Percentiles rank a stretch among this genome's conserved stretches.
These are phyloP conservation scores for Rhinolophus sinicus DNA, from an alignment of 2,113 vertebrate genomes.

Conservation along the genomic window DNA sequence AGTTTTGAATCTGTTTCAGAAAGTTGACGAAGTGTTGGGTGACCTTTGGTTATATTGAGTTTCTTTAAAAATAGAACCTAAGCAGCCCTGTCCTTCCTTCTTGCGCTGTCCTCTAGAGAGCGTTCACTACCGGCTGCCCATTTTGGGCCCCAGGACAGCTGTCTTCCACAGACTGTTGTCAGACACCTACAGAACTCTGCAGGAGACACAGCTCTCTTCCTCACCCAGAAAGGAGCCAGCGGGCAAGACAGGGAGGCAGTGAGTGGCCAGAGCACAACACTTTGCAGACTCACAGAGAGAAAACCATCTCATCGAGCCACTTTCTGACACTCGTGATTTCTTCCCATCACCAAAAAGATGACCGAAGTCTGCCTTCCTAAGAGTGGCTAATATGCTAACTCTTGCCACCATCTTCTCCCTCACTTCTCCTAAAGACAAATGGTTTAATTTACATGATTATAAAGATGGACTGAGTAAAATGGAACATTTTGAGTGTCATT, in stretches of 20 bases:
- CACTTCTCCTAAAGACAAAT: neutral
- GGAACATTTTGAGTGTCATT: neutral
- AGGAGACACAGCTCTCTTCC: neutral
- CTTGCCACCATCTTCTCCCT: neutral
- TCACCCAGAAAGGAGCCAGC: neutral
- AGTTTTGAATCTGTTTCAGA: conserved; percentile 13
- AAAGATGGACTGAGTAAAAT: neutral
- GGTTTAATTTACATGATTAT: neutral
- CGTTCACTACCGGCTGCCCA: conserved; percentile 40
- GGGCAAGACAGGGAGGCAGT: neutral
- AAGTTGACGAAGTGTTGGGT: neutral
- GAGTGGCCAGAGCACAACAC: neutral
- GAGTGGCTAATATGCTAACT: neutral
- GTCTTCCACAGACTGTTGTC: conserved; percentile 49
- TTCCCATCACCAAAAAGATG: neutral
- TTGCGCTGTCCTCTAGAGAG: neutral
- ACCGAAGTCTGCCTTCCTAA: neutral
- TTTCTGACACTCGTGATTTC: neutral
- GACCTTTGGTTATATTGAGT: neutral
- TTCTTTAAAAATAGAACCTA: neutral
- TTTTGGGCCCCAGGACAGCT: conserved; percentile 62
- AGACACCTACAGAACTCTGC: neutral
- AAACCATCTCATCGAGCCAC: neutral
- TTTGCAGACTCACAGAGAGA: neutral
- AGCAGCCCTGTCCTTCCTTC: neutral